phyloP scores from a whole-genome alignment of 2,888 invertebrate genomes.

The Meiosimyza platycephala region DNA sequence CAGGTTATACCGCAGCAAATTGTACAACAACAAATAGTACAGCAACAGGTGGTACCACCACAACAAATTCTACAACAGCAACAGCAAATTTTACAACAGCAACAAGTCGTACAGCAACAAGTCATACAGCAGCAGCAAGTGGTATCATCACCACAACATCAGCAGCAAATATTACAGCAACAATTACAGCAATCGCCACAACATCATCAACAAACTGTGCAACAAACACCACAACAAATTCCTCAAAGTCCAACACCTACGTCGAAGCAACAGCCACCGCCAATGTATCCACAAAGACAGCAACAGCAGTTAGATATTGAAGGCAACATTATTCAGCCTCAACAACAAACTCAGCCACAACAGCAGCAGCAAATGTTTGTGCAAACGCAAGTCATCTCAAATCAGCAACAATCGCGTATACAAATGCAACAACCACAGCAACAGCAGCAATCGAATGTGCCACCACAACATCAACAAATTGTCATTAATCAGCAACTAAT shows the following conservation, averaged over 20 bases:
- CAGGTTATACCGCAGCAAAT: conserved; percentile 64
- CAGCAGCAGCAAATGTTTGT: conserved; percentile 43
- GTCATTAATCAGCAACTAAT: conserved; percentile 65
- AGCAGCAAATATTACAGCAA: conserved; percentile 49
- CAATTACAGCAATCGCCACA: conserved; percentile 53
- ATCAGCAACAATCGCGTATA: conserved; percentile 56
- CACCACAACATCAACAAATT: conserved; percentile 59
- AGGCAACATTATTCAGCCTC: conserved; percentile 42
- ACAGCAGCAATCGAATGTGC: conserved; percentile 54
- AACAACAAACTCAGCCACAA: conserved; percentile 60
- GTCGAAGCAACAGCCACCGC: conserved; percentile 50
- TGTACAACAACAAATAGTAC: conserved; percentile 51
- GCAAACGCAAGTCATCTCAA: conserved; percentile 42
- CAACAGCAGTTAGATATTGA: conserved; percentile 46
- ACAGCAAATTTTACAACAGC: conserved; percentile 49
- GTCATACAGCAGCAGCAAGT: conserved; percentile 67
- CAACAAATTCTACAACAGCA: conserved; percentile 63
- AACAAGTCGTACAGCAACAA: conserved; percentile 54
- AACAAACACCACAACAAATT: conserved; percentile 47
- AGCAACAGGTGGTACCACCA: conserved; percentile 29
- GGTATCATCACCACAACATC: conserved; percentile 41
- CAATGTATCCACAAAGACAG: conserved; percentile 47
- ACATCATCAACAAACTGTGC: conserved; percentile 44
- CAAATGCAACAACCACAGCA: conserved; percentile 60
- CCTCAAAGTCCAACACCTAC: conserved; percentile 40